Percentiles rank a stretch among this genome's conserved stretches.
Evolutionary conservation across 2,797 vertebrate species (phyloP).

Genomic region (Clarias pachynema): DNA sequence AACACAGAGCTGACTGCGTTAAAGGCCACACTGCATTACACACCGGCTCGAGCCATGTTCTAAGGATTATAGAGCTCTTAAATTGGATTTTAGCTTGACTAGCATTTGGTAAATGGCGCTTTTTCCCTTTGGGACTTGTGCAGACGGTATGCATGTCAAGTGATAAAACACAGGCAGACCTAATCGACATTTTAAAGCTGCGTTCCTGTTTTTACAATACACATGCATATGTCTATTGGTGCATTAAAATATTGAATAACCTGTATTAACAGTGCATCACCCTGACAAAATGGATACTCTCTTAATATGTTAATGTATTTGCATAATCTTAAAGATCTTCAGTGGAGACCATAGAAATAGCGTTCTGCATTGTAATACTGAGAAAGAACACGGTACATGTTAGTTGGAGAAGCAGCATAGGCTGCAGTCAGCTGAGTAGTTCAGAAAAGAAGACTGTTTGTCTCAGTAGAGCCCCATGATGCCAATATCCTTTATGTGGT

Average conservation of each 20-base stretch:
- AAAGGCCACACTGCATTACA: conserved; percentile 18
- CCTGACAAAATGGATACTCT: background rate
- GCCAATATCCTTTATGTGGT: conserved; percentile 26
- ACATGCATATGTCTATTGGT: conserved; percentile 5
- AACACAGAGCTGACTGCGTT: conserved; percentile 4
- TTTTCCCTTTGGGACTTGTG: conserved; percentile 33
- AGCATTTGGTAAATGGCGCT: conserved; percentile 50
- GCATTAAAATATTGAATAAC: background rate
- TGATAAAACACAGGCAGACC: conserved; percentile 11
- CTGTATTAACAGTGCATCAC: background rate
- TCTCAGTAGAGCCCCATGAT: conserved; percentile 33
- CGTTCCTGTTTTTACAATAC: conserved; percentile 30
- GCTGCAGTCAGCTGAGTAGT: conserved; percentile 32
- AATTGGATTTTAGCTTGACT: conserved; percentile 50
- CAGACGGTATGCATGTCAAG: conserved; percentile 33
- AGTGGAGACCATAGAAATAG: background rate
- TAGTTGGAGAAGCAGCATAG: conserved; percentile 23
- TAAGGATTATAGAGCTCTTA: conserved; percentile 33
- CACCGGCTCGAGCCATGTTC: conserved; percentile 23
- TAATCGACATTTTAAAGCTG: conserved; percentile 19
- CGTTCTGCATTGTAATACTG: background rate
- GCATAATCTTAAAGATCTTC: background rate
- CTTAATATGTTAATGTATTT: background rate
- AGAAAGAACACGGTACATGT: background rate
- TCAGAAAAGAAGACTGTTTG: conserved; percentile 36